These are phyloP conservation scores for Aphaenogaster floridana DNA, from an alignment of 1,140 invertebrate genomes.

Conservation along the genomic window DNA sequence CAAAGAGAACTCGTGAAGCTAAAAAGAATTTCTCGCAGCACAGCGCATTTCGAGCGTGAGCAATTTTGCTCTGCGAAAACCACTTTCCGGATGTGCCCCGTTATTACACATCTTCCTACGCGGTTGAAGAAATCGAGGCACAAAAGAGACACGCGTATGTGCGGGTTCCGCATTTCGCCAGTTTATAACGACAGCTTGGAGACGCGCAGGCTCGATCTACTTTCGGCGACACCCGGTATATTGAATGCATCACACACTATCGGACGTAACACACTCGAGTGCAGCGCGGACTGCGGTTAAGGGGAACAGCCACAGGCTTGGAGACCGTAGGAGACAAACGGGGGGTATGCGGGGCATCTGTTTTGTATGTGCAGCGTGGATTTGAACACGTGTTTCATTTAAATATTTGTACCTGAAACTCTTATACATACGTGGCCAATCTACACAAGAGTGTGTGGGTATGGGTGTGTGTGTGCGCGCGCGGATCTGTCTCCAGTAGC, in stretches of 20 bases:
- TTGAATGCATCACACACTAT: constrained; percentile 27
- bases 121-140: not conserved
- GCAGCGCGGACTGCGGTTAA: constrained; percentile 21
- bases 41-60: not conserved
- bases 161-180: not conserved
- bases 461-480: not conserved
- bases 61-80: not conserved
- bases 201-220: not conserved
- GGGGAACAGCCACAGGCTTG: not conserved
- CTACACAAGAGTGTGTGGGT: constrained; percentile 70
- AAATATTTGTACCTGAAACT: constrained; percentile 80
- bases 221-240: constrained; percentile 49
- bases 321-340: not conserved
- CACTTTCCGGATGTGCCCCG: not conserved
- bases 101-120: not conserved
- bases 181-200: constrained; percentile 18
- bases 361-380: constrained; percentile 81
- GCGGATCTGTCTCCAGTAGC: not conserved
- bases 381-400: constrained; percentile 83
- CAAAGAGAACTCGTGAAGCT: not conserved
- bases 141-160: not conserved
- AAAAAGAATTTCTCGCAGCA: not conserved
- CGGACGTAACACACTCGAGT: constrained; percentile 61
- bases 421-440: constrained; percentile 75
- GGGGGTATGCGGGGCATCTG: constrained; percentile 72